Evolutionary conservation across 2,888 invertebrate species (phyloP).

Genomic region (Tinea pellionella): DNA sequence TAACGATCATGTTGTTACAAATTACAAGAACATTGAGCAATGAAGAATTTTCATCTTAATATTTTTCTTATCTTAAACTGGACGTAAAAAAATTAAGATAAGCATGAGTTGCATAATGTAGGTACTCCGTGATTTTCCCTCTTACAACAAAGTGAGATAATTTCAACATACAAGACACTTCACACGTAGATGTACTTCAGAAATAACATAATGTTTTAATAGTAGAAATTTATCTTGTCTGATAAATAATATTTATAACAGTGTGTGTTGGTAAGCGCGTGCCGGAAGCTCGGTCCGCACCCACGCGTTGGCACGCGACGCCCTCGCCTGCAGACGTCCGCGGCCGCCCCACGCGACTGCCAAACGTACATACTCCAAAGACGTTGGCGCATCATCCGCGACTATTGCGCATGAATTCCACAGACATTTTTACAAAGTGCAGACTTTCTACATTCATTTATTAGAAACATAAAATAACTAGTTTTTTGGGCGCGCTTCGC

Average conservation of each 20-base stretch:
- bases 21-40: no score
- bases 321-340: constrained; percentile 21
- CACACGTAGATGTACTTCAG: background rate
- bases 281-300: constrained; percentile 49
- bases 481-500: no score
- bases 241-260: background rate
- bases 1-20: no score
- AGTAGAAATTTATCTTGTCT: background rate
- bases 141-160: background rate
- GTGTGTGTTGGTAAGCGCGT: constrained; percentile 23
- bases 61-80: no score
- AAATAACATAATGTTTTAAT: background rate
- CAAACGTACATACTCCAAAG: background rate
- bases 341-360: constrained; percentile 14
- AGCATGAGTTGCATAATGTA: background rate
- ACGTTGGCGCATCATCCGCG: background rate
- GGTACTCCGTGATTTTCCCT: background rate
- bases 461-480: no score
- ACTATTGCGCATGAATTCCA: background rate
- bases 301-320: constrained; percentile 57
- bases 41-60: no score
- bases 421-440: background rate
- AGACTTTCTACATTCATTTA: no score
- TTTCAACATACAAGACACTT: background rate
- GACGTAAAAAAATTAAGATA: no score